phyloP scores from a whole-genome alignment of 2,113 vertebrate species.

The Orcinus orca region DNA sequence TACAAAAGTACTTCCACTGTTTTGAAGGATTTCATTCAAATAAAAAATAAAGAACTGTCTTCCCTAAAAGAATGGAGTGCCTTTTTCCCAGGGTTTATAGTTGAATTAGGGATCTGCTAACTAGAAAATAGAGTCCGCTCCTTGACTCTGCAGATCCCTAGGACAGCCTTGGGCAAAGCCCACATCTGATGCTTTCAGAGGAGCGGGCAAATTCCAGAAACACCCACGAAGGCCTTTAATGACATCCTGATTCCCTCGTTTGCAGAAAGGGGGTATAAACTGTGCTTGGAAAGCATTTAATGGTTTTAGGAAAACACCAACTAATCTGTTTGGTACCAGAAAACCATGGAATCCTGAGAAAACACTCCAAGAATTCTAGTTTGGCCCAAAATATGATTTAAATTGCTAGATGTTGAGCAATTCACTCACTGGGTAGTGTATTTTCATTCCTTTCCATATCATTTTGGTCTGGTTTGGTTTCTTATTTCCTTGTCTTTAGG shows the following conservation, averaged over 20 bases:
- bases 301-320: conserved; percentile 48
- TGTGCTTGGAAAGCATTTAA: conserved; percentile 40
- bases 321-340: conserved; percentile 25
- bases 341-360: conserved; percentile 6
- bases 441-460: not conserved
- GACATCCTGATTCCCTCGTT: not conserved
- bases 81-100: not conserved
- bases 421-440: not conserved
- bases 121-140: not conserved
- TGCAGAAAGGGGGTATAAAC: not conserved
- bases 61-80: conserved; percentile 26
- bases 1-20: not conserved
- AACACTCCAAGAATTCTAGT: conserved; percentile 7
- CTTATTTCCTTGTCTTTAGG: not conserved
- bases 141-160: not conserved
- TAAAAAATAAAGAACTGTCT: conserved; percentile 28
- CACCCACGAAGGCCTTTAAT: conserved; percentile 43
- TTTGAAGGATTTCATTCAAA: conserved; percentile 57
- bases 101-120: conserved; percentile 57
- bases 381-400: conserved; percentile 18
- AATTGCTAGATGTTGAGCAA: not conserved
- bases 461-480: not conserved
- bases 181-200: conserved; percentile 27
- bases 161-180: not conserved
- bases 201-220: conserved; percentile 52